Conservation (phyloP, 2,888 invertebrate species). For the Buathra laborator region DNA sequence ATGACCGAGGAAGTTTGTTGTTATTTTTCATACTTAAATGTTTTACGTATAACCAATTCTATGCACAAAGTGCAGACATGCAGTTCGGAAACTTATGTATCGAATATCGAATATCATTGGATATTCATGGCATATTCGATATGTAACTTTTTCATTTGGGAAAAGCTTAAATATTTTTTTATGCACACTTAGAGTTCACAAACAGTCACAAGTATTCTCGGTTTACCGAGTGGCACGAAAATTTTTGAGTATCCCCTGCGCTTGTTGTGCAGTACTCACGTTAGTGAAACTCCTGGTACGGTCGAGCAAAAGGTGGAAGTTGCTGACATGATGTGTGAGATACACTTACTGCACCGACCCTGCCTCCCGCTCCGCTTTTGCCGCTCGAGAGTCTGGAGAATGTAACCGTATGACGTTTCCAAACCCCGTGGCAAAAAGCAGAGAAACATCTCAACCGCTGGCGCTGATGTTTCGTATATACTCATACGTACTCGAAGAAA, state of each 20-base stretch:
- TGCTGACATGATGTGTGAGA: slow-evolving; percentile 46
- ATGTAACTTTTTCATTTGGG: background rate
- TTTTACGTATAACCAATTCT: too few species aligned
- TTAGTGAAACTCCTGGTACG: background rate
- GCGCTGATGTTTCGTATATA: slow-evolving; percentile 52
- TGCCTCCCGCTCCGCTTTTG: slow-evolving; percentile 11
- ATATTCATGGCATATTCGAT: background rate
- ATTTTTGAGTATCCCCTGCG: background rate
- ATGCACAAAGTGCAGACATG: too few species aligned
- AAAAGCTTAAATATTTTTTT: background rate
- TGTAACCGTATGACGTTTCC: slow-evolving; percentile 58
- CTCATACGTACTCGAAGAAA: slow-evolving; percentile 50
- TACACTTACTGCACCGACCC: slow-evolving; percentile 43
- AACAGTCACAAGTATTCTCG: background rate
- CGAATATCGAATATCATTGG: background rate
- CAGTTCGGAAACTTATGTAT: too few species aligned
- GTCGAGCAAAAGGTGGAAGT: slow-evolving; percentile 4
- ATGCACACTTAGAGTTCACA: background rate
- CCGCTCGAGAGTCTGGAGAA: slow-evolving; percentile 53
- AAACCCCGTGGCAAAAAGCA: slow-evolving; percentile 28
- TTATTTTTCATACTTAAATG: too few species aligned
- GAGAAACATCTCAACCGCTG: slow-evolving; percentile 28
- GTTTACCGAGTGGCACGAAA: background rate
- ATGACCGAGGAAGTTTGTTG: too few species aligned
- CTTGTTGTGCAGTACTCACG: background rate